Percentiles rank a stretch among this genome's conserved stretches.
These are phyloP conservation scores for Salarias fasciatus DNA, from an alignment of 2,797 vertebrate species.

Conservation along the genomic window DNA sequence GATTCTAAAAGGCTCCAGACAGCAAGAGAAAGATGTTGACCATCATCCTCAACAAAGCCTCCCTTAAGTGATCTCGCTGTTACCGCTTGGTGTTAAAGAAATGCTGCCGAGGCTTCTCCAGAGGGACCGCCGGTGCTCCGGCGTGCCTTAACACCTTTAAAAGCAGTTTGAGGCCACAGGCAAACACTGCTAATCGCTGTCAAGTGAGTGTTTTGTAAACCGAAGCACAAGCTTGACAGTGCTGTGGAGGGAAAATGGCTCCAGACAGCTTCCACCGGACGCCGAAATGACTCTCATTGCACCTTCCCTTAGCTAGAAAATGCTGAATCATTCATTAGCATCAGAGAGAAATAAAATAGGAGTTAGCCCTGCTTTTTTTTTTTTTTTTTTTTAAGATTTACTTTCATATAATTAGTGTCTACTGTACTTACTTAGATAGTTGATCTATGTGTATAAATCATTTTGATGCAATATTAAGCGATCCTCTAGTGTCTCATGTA, in stretches of 20 bases:
- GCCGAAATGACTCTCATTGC: too few relatives aligned
- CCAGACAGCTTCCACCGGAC: too few relatives aligned
- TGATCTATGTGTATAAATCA: too few relatives aligned
- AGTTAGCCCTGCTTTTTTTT: too few relatives aligned
- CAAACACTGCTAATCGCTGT: conserved; percentile 43
- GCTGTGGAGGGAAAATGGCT: conserved; percentile 21
- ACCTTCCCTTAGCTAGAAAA: too few relatives aligned
- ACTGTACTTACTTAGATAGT: too few relatives aligned
- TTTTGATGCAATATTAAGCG: too few relatives aligned
- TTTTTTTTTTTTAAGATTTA: too few relatives aligned
- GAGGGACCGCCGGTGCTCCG: conserved; percentile 40
- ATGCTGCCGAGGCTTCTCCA: conserved; percentile 41
- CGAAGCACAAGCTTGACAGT: conserved; percentile 24
- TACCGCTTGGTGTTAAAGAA: conserved; percentile 40
- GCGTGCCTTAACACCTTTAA: conserved; percentile 61
- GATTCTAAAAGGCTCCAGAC: conserved; percentile 4
- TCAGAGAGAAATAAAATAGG: too few relatives aligned
- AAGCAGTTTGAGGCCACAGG: conserved; percentile 34
- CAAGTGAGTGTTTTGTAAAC: conserved; percentile 40
- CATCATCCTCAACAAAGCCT: conserved; percentile 23
- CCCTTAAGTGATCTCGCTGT: conserved; percentile 48
- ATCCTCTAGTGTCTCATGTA: too few relatives aligned
- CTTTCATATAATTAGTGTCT: too few relatives aligned
- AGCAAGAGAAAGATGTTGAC: conserved; percentile 23
- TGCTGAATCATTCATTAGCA: too few relatives aligned